A percentile compares a stretch with the other conserved stretches of the same genome.
Conservation (phyloP, 2,888 invertebrate species). For the Cephus spinipes region DNA sequence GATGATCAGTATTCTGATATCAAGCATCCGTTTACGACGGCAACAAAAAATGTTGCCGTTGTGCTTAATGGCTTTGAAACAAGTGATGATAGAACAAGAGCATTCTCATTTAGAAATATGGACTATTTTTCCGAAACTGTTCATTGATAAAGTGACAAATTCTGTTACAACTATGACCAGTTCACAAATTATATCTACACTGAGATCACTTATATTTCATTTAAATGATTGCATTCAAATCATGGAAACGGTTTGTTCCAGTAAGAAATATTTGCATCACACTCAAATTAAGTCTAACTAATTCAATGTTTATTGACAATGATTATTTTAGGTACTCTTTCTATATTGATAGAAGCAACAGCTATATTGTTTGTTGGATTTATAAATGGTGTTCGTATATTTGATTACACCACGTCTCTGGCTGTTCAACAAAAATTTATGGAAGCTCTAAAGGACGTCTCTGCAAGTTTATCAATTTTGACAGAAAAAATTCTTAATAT, state of each 20-base stretch:
- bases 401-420: constrained; percentile 44
- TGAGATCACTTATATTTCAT: constrained; percentile 51
- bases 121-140: constrained; percentile 12
- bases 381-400: constrained; percentile 49
- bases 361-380: constrained; percentile 43
- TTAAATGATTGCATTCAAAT: constrained; percentile 44
- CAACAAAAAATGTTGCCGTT: constrained; percentile 55
- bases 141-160: constrained; percentile 32
- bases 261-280: constrained; percentile 24
- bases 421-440: constrained; percentile 46
- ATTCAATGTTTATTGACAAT: background rate
- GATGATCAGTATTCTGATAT: constrained; percentile 44
- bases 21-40: constrained; percentile 48
- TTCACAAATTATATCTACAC: constrained; percentile 42
- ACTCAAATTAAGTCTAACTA: background rate
- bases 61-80: constrained; percentile 47
- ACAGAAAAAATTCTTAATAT: constrained; percentile 34
- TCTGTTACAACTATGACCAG: constrained; percentile 41
- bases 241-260: constrained; percentile 21
- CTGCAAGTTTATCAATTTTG: constrained; percentile 41
- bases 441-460: constrained; percentile 43
- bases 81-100: constrained; percentile 19
- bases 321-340: background rate
- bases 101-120: constrained; percentile 7
- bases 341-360: constrained; percentile 16